These are phyloP conservation scores for Valencia hispanica DNA, from an alignment of 2,797 vertebrate genomes.

Conservation along the genomic window DNA sequence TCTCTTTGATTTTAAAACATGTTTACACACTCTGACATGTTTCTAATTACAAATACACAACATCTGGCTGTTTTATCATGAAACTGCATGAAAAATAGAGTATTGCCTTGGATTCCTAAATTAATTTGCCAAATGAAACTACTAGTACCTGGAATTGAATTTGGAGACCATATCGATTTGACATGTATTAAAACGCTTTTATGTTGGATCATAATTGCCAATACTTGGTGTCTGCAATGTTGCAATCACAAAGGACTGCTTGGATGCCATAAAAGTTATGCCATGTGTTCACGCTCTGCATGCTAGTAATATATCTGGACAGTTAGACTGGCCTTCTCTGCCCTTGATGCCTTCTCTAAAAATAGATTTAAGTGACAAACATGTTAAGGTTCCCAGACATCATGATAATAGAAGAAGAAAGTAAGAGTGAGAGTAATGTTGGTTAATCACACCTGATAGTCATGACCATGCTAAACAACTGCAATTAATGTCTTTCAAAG, in stretches of 20 bases:
- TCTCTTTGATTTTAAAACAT: background rate
- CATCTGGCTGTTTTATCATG: no score
- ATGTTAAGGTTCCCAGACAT: no score
- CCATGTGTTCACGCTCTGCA: background rate
- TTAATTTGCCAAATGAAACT: background rate
- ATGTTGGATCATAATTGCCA: background rate
- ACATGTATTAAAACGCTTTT: background rate
- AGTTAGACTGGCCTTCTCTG: background rate
- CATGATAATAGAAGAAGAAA: background rate
- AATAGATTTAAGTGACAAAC: no score
- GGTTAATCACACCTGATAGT: no score
- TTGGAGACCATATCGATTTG: background rate
- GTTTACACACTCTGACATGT: background rate
- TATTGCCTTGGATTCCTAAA: background rate
- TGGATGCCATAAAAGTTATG: background rate
- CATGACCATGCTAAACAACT: no score
- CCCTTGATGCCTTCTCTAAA: background rate
- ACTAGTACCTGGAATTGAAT: background rate
- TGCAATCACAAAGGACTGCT: background rate
- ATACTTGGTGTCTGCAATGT: background rate
- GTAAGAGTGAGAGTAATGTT: background rate
- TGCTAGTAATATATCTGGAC: background rate
- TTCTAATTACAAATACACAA: no score
- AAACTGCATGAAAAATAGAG: no score
- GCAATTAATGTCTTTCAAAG: no score